A percentile compares a stretch with the other conserved stretches of the same genome.
phyloP scores from a whole-genome alignment of 2,888 invertebrate genomes.

The Brenthis daphne region DNA sequence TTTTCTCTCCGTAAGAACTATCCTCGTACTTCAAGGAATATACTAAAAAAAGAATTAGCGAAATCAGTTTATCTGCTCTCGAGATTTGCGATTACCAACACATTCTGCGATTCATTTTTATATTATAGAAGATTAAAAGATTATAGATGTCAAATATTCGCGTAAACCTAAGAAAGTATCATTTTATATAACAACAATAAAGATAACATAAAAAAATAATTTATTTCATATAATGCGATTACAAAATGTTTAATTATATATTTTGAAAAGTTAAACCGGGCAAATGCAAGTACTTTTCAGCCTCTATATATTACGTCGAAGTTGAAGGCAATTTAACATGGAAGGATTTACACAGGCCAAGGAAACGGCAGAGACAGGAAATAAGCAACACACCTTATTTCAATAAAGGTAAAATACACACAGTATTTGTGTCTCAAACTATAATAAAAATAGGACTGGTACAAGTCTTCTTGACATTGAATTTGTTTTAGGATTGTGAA shows the following conservation, averaged over 20 bases:
- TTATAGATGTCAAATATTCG: no score
- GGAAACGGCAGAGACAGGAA: conserved; percentile 58
- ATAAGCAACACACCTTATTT: conserved; percentile 66
- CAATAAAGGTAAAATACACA: conserved; percentile 61
- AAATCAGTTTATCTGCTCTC: no score
- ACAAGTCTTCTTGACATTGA: no score
- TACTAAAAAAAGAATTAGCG: no score
- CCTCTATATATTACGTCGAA: conserved; percentile 48
- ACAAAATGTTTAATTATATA: no score
- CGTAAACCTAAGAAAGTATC: not conserved
- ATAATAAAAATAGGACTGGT: not conserved
- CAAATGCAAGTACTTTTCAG: conserved; percentile 53
- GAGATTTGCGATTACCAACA: no score
- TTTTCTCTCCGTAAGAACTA: no score
- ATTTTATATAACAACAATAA: not conserved
- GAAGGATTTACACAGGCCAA: conserved; percentile 61
- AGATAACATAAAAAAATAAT: not conserved
- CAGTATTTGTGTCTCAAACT: not conserved
- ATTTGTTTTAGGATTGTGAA: no score
- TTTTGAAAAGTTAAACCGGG: conserved; percentile 2
- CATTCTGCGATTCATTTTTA: no score
- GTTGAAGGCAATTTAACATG: conserved; percentile 61
- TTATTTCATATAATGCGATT: no score
- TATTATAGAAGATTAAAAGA: no score
- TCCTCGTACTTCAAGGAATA: no score